Base-by-base conservation (phyloP, 2,888 invertebrate genomes). In the Archips xylosteana region DNA sequence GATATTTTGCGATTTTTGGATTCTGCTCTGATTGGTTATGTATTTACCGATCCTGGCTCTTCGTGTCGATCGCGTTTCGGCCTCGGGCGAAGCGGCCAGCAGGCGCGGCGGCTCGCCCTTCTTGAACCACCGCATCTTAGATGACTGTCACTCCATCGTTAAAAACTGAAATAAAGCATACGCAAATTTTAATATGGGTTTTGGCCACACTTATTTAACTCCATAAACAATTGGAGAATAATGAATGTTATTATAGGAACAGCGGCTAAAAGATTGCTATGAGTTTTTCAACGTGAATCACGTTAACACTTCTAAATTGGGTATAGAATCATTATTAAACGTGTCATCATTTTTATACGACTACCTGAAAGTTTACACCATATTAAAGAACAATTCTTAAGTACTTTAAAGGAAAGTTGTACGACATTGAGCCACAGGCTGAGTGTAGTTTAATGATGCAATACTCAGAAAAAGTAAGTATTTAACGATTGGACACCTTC, bases 111-210 rank as follows among this genome's bases (percentile, higher is more conserved):
- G 95, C 90, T 95, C 96, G 85, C 96, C 96, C 83, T 95, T 95
- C 89, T 95, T 96, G 94, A 96, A 96, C 96, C 96, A 96, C 94
- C 96, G 96, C 96, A 96, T 96, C 82, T 87, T 87, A 76, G 65
- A 71, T 62, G 60, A 75, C 54, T 67, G 75, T 87, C 80, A 89
- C 82, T 85, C 84, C 92, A 91, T 91, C 70, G 34, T 74, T 71
- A 63, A 42, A 49, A 23, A 75, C 82, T 82, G 80, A 59, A 83
- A 83, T 78, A 75, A 79, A 42, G 51, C 15, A 54, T 1, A 12
- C 32, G 32, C 57, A 57, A 57, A 57, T 32, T 12, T 57, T 0
- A 23, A 57, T 32, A 57, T 4, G 32, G 23, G 8, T 12, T 2
- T 12, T 12, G 45, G 12, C 3, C 45, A 49, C n/a, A n/a, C 49